These are phyloP conservation scores for Tenrec ecaudatus DNA, from an alignment of 2,113 vertebrate genomes.

Conservation along the genomic window DNA sequence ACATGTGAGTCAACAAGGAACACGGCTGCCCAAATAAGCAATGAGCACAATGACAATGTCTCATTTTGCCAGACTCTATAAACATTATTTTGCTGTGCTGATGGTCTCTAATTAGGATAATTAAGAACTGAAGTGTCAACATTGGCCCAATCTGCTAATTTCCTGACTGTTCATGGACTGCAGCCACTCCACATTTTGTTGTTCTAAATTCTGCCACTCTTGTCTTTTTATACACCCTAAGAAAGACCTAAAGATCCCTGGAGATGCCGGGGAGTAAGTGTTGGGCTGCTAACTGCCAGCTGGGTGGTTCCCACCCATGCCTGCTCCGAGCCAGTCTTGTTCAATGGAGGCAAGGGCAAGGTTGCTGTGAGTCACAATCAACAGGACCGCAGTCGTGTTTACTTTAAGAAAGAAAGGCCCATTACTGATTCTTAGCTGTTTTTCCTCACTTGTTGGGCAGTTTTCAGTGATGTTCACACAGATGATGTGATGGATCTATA, in stretches of 20 bases:
- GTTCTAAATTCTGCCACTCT: conserved; percentile 5
- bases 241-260: background rate
- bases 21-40: conserved; percentile 78
- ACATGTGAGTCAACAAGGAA: conserved; percentile 65
- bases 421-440: background rate
- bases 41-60: conserved; percentile 74
- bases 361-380: too few relatives aligned
- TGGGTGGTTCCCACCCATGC: too few relatives aligned
- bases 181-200: conserved; percentile 55
- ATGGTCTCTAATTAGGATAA: conserved; percentile 81
- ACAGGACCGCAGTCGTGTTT: too few relatives aligned
- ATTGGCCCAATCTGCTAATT: conserved; percentile 76
- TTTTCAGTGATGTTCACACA: background rate
- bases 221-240: background rate
- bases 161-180: conserved; percentile 74
- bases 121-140: conserved; percentile 81
- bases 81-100: conserved; percentile 81
- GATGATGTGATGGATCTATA: background rate
- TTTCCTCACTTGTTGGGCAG: background rate
- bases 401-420: background rate
- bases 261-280: too few relatives aligned
- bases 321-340: too few relatives aligned
- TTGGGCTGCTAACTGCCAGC: too few relatives aligned
- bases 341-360: too few relatives aligned
- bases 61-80: conserved; percentile 78